Evolutionary conservation across 2,888 invertebrate genomes (phyloP), one percentile per base, ranked within the genome.

Genomic region (Pheosia tremula): DNA sequence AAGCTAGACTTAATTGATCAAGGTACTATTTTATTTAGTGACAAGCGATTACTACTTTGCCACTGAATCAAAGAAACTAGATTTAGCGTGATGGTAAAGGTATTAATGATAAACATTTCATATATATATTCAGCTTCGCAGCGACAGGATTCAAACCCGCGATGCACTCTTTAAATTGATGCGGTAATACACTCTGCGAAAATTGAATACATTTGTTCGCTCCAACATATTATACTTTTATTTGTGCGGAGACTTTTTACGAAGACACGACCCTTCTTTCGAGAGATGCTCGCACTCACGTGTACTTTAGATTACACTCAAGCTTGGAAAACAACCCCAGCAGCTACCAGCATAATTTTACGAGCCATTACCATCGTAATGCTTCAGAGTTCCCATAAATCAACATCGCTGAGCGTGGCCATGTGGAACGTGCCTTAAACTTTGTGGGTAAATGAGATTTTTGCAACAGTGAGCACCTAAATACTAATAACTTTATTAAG

Each of bases 341-440:
- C 69, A 63, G 73, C 72, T 74, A 72, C 72, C 66, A 66, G 78
- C 71, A 75, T 80, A 81, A 82, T 79, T 80, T 82, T 79, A 82
- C 78, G 76, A 73, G 66, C 74, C 69, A 75, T 77, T 79, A 77
- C 67, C 72, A 71, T 72, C 73, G 64, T 74, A 70, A 74, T 74
- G 70, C 74, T 66, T 76, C 74, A 74, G 71, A 78, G 68, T 73
- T 68, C 70, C 72, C 75, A 76, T 83, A 80, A 81, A 81, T 79
- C 75, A 75, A 66, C 67, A 64, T 66, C 67, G 71, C 67, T 24
- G 47, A 72, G 75, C 75, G 68, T 71, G 66, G 71, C 64, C 59
- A 64, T 67, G 67, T 71, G 64, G 63, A 74, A 62, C 66, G 63
- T 61, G 50, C 62, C 52, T 56, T 54, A 50, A 69, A 71, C 60